Percentiles rank a stretch among this genome's conserved stretches.
Conservation (phyloP, 2,888 invertebrate genomes). For the Diaphora mendica region DNA sequence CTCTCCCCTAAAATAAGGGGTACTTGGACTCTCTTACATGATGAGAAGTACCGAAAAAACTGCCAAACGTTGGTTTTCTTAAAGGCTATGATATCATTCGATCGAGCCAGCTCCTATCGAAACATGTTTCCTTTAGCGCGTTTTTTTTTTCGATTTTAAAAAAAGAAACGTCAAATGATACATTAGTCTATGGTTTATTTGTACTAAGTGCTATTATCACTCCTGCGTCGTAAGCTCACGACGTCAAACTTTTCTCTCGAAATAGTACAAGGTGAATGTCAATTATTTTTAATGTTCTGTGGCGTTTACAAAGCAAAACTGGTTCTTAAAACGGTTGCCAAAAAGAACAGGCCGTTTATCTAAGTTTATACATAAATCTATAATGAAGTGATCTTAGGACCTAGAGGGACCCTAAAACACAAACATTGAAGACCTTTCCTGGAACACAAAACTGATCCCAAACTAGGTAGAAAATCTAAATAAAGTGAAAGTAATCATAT, state of each 20-base stretch:
- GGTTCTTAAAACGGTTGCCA: neutral
- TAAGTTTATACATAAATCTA: neutral
- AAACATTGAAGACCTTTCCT: neutral
- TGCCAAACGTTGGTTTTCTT: too few relatives aligned
- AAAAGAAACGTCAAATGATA: neutral
- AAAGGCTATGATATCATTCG: too few relatives aligned
- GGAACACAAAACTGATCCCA: too few relatives aligned
- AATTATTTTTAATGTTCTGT: conserved; percentile 12
- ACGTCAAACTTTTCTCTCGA: conserved; percentile 7
- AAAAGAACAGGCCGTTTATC: neutral
- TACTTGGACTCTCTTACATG: too few relatives aligned
- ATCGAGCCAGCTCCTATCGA: too few relatives aligned
- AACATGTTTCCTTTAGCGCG: too few relatives aligned
- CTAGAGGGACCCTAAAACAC: neutral
- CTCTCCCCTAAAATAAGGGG: too few relatives aligned
- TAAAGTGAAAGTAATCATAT: too few relatives aligned
- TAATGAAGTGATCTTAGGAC: neutral
- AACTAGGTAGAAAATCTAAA: too few relatives aligned
- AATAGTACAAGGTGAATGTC: conserved; percentile 9
- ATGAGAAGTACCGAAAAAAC: too few relatives aligned
- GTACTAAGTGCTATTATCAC: neutral
- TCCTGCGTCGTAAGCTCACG: neutral
- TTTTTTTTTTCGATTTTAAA: neutral
- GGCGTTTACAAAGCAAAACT: neutral
- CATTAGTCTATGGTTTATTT: neutral